A percentile compares a stretch with the other conserved stretches of the same genome.
These are phyloP conservation scores for Drepana arcuata DNA, from an alignment of 1,140 invertebrate genomes.

Conservation along the genomic window DNA sequence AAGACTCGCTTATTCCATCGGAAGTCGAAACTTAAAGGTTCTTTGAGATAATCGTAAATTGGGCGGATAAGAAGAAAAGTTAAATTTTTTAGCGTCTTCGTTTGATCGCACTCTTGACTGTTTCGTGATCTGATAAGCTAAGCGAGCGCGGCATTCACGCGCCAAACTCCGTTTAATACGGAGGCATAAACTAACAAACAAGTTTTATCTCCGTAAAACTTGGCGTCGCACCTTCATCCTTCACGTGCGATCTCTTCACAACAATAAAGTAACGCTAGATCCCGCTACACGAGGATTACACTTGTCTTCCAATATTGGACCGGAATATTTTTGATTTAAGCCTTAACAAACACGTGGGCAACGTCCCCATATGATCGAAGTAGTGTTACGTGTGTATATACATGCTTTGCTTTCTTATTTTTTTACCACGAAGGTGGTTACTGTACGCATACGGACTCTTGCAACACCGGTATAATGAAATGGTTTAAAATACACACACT, in stretches of 20 bases:
- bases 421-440: no score
- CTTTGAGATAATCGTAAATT: background rate
- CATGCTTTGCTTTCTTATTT: no score
- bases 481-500: no score
- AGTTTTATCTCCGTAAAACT: slow-evolving; percentile 52
- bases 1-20: no score
- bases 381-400: no score
- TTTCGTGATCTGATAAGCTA: slow-evolving; percentile 23
- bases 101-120: slow-evolving; percentile 2
- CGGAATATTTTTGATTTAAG: no score
- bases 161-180: slow-evolving; percentile 34
- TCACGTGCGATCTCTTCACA: slow-evolving; percentile 45
- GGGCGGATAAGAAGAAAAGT: background rate
- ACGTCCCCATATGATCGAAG: no score
- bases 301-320: no score
- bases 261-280: slow-evolving; percentile 47
- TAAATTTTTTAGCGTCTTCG: slow-evolving; percentile 5
- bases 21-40: no score
- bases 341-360: no score
- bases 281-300: slow-evolving; percentile 26
- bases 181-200: slow-evolving; percentile 52
- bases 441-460: no score
- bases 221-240: slow-evolving; percentile 48
- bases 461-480: no score
- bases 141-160: slow-evolving; percentile 4